Base-by-base conservation (phyloP, 2,797 vertebrate species). In the Hydrophis major region DNA sequence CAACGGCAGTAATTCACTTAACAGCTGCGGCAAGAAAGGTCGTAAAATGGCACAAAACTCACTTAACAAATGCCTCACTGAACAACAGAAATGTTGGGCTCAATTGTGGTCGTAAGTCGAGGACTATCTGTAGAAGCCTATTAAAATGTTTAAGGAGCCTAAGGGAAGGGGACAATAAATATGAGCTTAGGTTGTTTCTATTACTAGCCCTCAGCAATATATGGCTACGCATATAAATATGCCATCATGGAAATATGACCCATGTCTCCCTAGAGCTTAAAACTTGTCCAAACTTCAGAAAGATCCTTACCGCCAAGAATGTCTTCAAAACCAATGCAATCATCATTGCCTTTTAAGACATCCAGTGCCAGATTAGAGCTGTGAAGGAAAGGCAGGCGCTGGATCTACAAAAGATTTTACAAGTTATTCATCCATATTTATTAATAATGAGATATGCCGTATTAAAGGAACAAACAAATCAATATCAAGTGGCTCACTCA, bases 301-400 rank as follows among this genome's bases (percentile, higher is more conserved):
- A 0, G 12, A 50, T 88, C 94, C 96, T 97, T 97, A 99, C 99
- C 99, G 53, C 98, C 99, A 94, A 99, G 98, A 95, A 99, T 98
- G 96, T 99, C 99, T 95, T 99, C 99, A 96, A 99, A 99, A 91
- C 98, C 97, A 61, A 99, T 98, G 94, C 94, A 97, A 90, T 99
- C 99, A 88, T 99, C 98, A 6, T 96, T 98, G 91, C 99, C 99
- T 95, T 97, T 97, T 96, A 99, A 98, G 4, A 98, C 99, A 95
- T 99, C 99, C 89, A 99, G 94, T 20, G 98, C 98, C 93, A 99
- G 94, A 94, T 99, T 99, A 92, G 99, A 99, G 92, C 99, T 99
- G 89, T 97, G 98, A 94, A 99, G 97, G 97, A 99, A 99, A 0
- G 99, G 99, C 90, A 99, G 98, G 92, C 99, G 99, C 95, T 99